Evolutionary conservation across 2,888 invertebrate genomes (phyloP).

Genomic region (Artemia sp.): DNA sequence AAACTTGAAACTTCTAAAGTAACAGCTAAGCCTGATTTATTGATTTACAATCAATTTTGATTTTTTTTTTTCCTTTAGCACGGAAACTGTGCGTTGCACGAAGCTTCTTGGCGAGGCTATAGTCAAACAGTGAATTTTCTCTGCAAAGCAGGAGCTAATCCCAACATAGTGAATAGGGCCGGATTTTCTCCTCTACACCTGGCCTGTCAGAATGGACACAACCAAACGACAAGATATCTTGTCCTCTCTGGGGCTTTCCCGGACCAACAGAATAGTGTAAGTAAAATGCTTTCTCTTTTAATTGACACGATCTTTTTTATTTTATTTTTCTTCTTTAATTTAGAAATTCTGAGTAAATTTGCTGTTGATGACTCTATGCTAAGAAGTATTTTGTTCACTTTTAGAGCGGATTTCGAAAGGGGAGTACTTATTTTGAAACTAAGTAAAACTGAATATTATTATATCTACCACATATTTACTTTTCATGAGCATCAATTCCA

Average conservation of each 20-base stretch:
- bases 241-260: slow-evolving; percentile 70
- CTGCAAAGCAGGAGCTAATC: slow-evolving; percentile 42
- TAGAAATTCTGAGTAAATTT: too few species aligned
- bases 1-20: neutral
- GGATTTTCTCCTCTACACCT: slow-evolving; percentile 88
- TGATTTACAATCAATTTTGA: slow-evolving; percentile 16
- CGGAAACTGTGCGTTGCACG: slow-evolving; percentile 83
- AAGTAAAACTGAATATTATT: too few species aligned
- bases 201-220: slow-evolving; percentile 89
- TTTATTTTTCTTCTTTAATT: neutral
- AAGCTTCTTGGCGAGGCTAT: slow-evolving; percentile 87
- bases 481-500: too few species aligned
- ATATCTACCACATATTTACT: too few species aligned
- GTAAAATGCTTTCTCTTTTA: slow-evolving; percentile 25
- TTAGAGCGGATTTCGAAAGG: too few species aligned
- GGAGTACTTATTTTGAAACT: too few species aligned
- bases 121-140: slow-evolving; percentile 62
- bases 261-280: slow-evolving; percentile 74
- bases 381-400: too few species aligned
- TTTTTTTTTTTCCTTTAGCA: slow-evolving; percentile 42
- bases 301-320: slow-evolving; percentile 15
- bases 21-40: slow-evolving; percentile 13
- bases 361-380: too few species aligned
- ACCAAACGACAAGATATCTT: slow-evolving; percentile 76
- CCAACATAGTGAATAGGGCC: slow-evolving; percentile 54